Base-by-base conservation (phyloP, 2,888 invertebrate species). In the Patella depressa region DNA sequence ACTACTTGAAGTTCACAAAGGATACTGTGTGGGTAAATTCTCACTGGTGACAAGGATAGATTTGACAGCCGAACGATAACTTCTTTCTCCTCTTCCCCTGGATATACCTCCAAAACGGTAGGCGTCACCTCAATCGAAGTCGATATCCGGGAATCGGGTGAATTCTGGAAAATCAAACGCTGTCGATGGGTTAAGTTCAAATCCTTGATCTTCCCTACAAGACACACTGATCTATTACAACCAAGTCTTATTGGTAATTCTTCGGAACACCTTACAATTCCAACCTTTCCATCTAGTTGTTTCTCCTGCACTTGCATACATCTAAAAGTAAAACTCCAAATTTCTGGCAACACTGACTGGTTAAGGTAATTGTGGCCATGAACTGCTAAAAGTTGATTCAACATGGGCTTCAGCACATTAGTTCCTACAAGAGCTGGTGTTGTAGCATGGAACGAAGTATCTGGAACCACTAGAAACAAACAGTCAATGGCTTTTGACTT, bases 401-500 rank as follows among this genome's bases (percentile, higher is more conserved):
- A 3, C 34, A 34, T 34, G n/a, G 65, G n/a, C 4, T 65, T 65
- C n/a, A 65, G 24, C 7, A 65, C 65, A 65, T 65, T 65, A n/a
- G 65, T 65, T n/a, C n/a, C 19, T 65, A 65, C 24, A n/a, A 65
- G 65, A 65, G 24, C 65, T 65, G 65, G 65, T 19, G n/a, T 65
- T 19, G 65, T 24, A 11, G 19, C 24, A 24, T 65, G 65, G 24
- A 65, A 65, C 7, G 65, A n/a, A 11, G 65, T 65, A 24, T 65
- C 65, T 65, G 65, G 65, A 65, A 65, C 65, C 65, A 65, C 65
- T 2, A 65, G n/a, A n/a, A 65, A 65, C 65, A 65, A 65, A 65
- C 65, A 65, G 65, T 65, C 65, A n/a, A 65, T 19, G 11, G 19
- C 65, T n/a, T 65, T 17, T 19, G 65, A 65, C n/a, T 65, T 65